phyloP scores from a whole-genome alignment of 2,888 invertebrate genomes.

The Lepidonotus clava region DNA sequence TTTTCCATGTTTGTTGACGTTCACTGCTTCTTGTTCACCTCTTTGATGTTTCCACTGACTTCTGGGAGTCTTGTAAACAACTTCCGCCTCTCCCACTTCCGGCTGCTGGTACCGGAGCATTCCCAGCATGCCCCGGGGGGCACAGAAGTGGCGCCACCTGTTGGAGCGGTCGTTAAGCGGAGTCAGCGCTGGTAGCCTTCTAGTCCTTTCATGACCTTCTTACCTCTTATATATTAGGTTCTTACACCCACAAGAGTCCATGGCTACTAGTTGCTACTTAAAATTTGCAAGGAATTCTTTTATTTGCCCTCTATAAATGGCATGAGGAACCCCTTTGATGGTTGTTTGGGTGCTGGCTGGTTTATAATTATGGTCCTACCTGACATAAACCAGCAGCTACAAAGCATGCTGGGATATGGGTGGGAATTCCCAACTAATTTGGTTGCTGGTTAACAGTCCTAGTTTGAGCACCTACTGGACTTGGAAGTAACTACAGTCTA shows the following conservation, averaged over 20 bases:
- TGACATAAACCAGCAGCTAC: too few species aligned
- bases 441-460: too few species aligned
- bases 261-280: too few species aligned
- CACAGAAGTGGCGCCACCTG: not conserved
- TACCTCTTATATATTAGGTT: too few species aligned
- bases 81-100: not conserved
- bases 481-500: too few species aligned
- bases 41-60: conserved; percentile 7
- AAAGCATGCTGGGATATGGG: too few species aligned
- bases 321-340: not conserved
- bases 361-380: too few species aligned
- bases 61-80: conserved; percentile 1
- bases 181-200: not conserved
- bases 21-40: not conserved
- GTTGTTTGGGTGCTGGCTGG: not conserved
- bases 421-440: too few species aligned
- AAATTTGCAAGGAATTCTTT: not conserved
- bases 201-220: too few species aligned
- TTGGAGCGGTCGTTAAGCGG: conserved; percentile 2
- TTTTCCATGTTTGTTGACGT: not conserved
- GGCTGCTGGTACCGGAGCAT: conserved; percentile 6
- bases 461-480: too few species aligned
- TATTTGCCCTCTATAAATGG: not conserved
- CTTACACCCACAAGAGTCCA: too few species aligned
- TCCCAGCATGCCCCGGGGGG: conserved; percentile 14